Conservation (phyloP, 2,113 vertebrate species). For the Pituophis catenifer region DNA sequence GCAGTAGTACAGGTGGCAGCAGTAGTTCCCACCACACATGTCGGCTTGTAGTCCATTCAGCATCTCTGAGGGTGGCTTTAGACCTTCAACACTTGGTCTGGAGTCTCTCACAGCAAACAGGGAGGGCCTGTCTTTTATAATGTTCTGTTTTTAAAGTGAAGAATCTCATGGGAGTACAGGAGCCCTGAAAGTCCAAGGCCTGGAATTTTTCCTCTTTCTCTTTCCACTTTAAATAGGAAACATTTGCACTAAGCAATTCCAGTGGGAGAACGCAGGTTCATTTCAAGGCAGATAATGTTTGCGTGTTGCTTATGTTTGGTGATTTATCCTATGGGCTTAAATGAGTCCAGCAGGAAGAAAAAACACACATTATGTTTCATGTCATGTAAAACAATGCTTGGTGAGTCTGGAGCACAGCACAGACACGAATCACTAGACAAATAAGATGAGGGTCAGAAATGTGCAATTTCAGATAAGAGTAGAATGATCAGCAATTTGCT, state of each 20-base stretch:
- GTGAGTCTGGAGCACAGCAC: conserved; percentile 36
- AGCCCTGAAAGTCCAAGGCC: conserved; percentile 74
- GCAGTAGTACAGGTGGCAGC: conserved; percentile 30
- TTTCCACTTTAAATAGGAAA: conserved; percentile 81
- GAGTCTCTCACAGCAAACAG: conserved; percentile 62
- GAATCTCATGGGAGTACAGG: conserved; percentile 64
- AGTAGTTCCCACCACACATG: conserved; percentile 22
- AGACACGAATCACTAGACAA: conserved; percentile 47
- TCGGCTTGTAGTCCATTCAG: background rate
- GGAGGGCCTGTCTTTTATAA: conserved; percentile 73
- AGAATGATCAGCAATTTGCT: background rate
- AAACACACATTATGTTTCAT: conserved; percentile 70
- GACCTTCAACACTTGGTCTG: conserved; percentile 72
- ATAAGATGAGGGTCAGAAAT: conserved; percentile 35
- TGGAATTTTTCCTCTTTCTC: conserved; percentile 77
- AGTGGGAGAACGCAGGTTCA: conserved; percentile 68
- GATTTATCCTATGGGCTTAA: conserved; percentile 75
- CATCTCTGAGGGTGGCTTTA: conserved; percentile 61
- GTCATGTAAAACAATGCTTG: conserved; percentile 65
- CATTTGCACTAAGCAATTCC: conserved; percentile 75
- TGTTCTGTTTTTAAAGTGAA: conserved; percentile 73
- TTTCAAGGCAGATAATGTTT: conserved; percentile 78
- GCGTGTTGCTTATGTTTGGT: conserved; percentile 70
- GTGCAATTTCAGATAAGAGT: background rate
- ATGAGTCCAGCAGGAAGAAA: conserved; percentile 52